Evolutionary conservation across 2,113 vertebrate species (phyloP).

Genomic region (Spermophilus dauricus): DNA sequence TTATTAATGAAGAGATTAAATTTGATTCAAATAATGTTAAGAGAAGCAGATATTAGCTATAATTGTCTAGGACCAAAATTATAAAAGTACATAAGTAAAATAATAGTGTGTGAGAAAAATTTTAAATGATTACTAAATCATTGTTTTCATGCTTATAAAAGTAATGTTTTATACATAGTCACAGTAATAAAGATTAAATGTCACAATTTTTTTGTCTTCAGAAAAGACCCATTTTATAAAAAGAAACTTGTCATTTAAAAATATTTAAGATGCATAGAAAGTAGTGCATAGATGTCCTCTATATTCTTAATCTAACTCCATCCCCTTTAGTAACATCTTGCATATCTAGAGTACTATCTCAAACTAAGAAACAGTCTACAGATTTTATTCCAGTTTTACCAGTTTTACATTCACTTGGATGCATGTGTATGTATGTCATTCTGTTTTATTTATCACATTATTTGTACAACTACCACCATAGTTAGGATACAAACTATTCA

Average conservation of each 20-base stretch:
- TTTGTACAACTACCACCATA: neutral
- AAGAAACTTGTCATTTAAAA: constrained; percentile 4
- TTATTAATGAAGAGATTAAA: constrained; percentile 13
- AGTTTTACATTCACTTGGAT: neutral
- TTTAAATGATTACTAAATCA: neutral
- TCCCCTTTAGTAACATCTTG: neutral
- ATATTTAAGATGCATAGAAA: constrained; percentile 1
- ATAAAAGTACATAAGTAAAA: constrained; percentile 17
- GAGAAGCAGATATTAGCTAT: constrained; percentile 15
- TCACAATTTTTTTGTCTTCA: neutral
- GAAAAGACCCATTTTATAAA: neutral
- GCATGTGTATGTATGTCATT: neutral
- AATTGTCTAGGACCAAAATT: neutral
- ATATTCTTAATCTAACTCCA: neutral
- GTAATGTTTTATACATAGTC: neutral
- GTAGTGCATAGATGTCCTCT: neutral
- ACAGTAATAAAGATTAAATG: constrained; percentile 19
- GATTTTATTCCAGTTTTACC: neutral
- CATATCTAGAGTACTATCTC: neutral
- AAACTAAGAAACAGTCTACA: neutral
- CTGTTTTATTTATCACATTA: neutral
- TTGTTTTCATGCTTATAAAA: constrained; percentile 41
- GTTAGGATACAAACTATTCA: neutral
- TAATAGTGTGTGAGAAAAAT: neutral
- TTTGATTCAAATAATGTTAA: neutral